Evolutionary conservation across 2,888 invertebrate genomes (phyloP).

Genomic region (Chrysina gloriosa): DNA sequence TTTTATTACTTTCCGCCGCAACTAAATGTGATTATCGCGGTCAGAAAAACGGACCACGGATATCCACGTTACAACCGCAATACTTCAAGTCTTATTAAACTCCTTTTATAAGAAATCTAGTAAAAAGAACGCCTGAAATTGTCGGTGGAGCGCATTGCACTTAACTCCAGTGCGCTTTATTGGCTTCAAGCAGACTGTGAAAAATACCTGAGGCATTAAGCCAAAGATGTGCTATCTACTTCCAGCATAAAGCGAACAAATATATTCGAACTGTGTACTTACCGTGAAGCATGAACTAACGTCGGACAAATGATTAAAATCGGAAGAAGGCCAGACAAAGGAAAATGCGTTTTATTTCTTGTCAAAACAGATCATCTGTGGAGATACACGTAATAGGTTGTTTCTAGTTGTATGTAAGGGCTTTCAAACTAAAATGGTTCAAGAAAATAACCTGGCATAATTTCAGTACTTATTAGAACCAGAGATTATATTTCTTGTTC

Average conservation of each 20-base stretch:
- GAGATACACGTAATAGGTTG: no score
- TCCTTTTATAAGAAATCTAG: not conserved
- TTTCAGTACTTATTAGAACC: no score
- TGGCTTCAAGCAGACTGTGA: conserved; percentile 14
- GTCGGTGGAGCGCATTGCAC: not conserved
- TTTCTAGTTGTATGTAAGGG: no score
- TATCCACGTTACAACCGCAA: not conserved
- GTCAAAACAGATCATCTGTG: no score
- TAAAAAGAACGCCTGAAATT: not conserved
- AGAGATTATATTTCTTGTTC: no score
- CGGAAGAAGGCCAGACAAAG: no score
- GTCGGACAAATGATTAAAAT: no score
- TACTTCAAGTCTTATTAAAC: not conserved
- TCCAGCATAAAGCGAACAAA: not conserved
- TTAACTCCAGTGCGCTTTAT: not conserved
- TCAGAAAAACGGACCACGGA: not conserved
- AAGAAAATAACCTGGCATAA: no score
- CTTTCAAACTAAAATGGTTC: no score
- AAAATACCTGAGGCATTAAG: conserved; percentile 11
- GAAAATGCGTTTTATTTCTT: no score
- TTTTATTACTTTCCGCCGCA: no score
- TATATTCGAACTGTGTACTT: conserved; percentile 6
- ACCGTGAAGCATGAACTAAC: conserved; percentile 4
- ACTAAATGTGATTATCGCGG: not conserved
- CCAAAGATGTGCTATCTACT: not conserved